These are phyloP conservation scores for Oxytorus armatus DNA, from an alignment of 2,888 invertebrate genomes.

Conservation along the genomic window DNA sequence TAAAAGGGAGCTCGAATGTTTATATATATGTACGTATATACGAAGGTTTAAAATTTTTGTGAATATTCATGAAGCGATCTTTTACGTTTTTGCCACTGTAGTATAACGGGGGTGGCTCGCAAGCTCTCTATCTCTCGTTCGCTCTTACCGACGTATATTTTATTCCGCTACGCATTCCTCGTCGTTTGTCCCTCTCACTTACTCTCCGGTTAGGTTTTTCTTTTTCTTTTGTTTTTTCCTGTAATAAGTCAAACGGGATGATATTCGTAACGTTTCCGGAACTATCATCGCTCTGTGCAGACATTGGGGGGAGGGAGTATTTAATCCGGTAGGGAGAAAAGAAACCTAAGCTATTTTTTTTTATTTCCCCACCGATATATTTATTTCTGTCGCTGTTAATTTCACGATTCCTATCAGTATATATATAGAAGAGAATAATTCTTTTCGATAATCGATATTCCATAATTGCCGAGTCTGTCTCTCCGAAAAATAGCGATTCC, in stretches of 20 bases:
- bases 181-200: constrained; percentile 1
- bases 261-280: constrained; percentile 28
- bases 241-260: constrained; percentile 45
- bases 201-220: constrained; percentile 16
- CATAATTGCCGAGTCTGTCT: constrained; percentile 48
- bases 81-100: constrained; percentile 53
- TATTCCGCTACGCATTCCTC: no score
- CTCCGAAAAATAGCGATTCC: constrained; percentile 10
- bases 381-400: constrained; percentile 8
- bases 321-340: constrained; percentile 15
- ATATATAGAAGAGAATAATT: constrained; percentile 1
- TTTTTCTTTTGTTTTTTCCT: background rate
- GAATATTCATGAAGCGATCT: constrained; percentile 65
- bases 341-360: background rate
- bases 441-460: constrained; percentile 53
- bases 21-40: background rate
- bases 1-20: constrained; percentile 58
- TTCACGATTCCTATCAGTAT: background rate
- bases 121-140: background rate
- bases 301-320: constrained; percentile 14
- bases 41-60: constrained; percentile 53
- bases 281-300: constrained; percentile 25
- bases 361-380: background rate
- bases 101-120: constrained; percentile 35
- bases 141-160: background rate